Conservation (phyloP, 2,797 vertebrate species). For the Ctenosaura bakeri region DNA sequence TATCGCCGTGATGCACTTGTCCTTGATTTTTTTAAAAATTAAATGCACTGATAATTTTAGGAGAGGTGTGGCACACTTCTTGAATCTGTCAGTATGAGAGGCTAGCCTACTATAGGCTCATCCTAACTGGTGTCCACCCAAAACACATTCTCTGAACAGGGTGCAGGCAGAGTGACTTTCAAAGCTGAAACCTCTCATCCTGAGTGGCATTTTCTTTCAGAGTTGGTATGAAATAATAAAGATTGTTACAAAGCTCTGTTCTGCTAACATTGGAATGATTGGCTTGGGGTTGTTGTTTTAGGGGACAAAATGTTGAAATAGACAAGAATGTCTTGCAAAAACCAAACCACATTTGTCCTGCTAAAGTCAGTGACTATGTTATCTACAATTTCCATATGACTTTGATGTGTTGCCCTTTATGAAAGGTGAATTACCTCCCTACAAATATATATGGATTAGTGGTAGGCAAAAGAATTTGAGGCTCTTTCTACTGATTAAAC, state of each 20-base stretch:
- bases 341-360: neutral
- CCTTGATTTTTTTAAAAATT: neutral
- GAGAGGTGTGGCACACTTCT: neutral
- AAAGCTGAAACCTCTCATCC: too few species aligned
- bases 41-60: constrained; percentile 50
- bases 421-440: neutral
- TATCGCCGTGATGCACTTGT: neutral
- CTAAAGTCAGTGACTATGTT: neutral
- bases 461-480: neutral
- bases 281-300: too few species aligned
- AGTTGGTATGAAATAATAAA: too few species aligned
- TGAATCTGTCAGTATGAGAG: neutral
- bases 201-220: too few species aligned
- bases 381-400: neutral
- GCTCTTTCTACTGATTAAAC: neutral
- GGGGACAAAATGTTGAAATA: too few species aligned
- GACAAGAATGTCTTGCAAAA: too few species aligned
- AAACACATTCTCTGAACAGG: neutral
- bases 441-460: neutral
- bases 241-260: too few species aligned
- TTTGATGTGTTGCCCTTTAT: neutral
- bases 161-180: neutral
- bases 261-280: too few species aligned
- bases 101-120: neutral
- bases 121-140: neutral